Evolutionary conservation across 2,888 invertebrate species (phyloP).

Genomic region (Papilio protenor): DNA sequence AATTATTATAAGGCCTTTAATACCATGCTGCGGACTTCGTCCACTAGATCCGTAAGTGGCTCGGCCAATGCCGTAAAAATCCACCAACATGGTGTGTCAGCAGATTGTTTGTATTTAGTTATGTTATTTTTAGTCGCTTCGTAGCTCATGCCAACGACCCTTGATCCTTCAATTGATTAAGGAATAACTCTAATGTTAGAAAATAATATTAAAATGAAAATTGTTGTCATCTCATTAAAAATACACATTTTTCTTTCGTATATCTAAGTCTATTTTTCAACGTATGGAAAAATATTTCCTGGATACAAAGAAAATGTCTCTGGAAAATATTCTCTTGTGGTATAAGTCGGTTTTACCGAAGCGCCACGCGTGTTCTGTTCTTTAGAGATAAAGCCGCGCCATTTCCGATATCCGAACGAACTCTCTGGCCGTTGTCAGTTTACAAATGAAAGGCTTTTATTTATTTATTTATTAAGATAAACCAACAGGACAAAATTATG

Average conservation of each 20-base stretch:
- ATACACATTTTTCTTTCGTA: background rate
- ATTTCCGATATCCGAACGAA: conserved; percentile 21
- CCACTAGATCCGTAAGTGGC: no score
- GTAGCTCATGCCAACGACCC: background rate
- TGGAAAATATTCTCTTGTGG: conserved; percentile 13
- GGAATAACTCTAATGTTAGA: background rate
- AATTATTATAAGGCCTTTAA: no score
- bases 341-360: conserved; percentile 4
- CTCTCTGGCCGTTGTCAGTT: conserved; percentile 10
- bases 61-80: no score
- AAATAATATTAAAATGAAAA: background rate
- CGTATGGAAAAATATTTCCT: conserved; percentile 9
- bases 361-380: conserved; percentile 7
- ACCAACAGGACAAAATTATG: no score
- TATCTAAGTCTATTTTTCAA: background rate
- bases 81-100: no score
- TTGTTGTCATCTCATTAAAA: background rate
- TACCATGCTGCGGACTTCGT: no score
- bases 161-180: background rate
- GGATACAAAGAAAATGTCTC: conserved; percentile 1
- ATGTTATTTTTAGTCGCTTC: background rate
- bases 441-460: conserved; percentile 24
- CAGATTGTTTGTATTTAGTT: background rate
- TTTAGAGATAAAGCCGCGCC: conserved; percentile 23
- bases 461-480: no score